phyloP scores from a whole-genome alignment of 2,888 invertebrate species.

The Uloborus plumipes region DNA sequence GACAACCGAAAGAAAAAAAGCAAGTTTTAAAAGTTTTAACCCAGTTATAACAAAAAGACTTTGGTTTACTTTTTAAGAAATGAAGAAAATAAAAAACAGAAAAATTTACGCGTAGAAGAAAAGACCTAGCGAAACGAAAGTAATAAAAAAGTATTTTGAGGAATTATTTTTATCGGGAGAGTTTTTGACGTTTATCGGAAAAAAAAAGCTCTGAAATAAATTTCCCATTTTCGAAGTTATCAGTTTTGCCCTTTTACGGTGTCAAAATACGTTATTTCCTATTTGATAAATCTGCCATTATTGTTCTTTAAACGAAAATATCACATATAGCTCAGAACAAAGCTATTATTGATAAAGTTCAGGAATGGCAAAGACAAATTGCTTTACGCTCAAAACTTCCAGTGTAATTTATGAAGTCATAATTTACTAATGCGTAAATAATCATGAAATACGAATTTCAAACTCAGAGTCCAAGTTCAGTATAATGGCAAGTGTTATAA shows the following conservation, averaged over 20 bases:
- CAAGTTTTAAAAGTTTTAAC: not conserved
- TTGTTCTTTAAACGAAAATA: not conserved
- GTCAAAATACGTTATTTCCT: constrained; percentile 44
- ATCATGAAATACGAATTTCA: too few relatives aligned
- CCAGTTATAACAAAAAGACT: constrained; percentile 14
- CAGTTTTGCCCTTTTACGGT: constrained; percentile 49
- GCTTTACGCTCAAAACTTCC: too few relatives aligned
- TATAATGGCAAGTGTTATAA: too few relatives aligned
- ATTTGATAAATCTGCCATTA: constrained; percentile 9
- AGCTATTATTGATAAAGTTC: too few relatives aligned
- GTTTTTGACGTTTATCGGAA: constrained; percentile 58
- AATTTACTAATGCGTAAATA: too few relatives aligned
- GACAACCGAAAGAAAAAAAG: not conserved
- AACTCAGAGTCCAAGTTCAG: too few relatives aligned
- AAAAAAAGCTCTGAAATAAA: constrained; percentile 42
- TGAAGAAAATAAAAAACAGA: not conserved
- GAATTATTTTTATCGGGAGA: constrained; percentile 54
- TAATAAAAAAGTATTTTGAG: constrained; percentile 42
- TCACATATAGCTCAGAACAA: too few relatives aligned
- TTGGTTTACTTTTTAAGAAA: constrained; percentile 1
- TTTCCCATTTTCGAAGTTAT: constrained; percentile 53
- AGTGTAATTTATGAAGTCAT: too few relatives aligned
- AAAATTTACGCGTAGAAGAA: not conserved
- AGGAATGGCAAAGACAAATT: too few relatives aligned
- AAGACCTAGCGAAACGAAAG: constrained; percentile 10